Percentiles rank a stretch among this genome's conserved stretches.
Evolutionary conservation across 1,140 invertebrate species (phyloP).

Genomic region (Apis laboriosa): DNA sequence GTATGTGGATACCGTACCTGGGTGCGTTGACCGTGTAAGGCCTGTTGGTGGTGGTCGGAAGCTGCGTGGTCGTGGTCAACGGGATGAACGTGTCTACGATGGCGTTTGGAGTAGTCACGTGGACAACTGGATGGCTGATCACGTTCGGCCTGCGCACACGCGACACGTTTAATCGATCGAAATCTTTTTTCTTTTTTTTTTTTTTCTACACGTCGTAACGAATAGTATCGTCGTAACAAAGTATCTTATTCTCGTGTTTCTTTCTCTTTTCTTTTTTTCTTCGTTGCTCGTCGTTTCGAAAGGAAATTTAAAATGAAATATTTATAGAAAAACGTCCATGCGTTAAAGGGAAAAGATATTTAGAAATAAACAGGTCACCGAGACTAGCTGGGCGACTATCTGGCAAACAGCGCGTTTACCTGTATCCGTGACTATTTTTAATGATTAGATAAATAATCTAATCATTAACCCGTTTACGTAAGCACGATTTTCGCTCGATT

Average conservation of each 20-base stretch:
- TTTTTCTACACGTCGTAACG: too few relatives aligned
- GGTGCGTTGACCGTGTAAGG: slow-evolving; percentile 73
- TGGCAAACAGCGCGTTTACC: background rate
- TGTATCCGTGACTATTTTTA: background rate
- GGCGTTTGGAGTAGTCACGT: slow-evolving; percentile 77
- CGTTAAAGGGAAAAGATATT: background rate
- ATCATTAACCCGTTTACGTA: background rate
- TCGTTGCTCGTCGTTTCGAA: too few relatives aligned
- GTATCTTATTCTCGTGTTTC: too few relatives aligned
- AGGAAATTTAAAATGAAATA: too few relatives aligned
- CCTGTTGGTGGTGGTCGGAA: slow-evolving; percentile 73
- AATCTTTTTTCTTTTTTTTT: background rate
- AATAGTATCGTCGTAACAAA: too few relatives aligned
- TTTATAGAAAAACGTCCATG: background rate
- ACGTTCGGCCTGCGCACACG: slow-evolving; percentile 70
- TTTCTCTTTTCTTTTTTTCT: too few relatives aligned
- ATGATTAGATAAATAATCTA: background rate
- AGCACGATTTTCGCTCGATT: slow-evolving; percentile 21
- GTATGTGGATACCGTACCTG: slow-evolving; percentile 70
- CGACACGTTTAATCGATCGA: slow-evolving; percentile 16
- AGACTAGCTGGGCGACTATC: background rate
- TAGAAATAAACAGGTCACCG: background rate
- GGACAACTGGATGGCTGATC: slow-evolving; percentile 73
- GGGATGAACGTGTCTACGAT: slow-evolving; percentile 75
- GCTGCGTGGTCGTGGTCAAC: slow-evolving; percentile 73